A percentile compares a stretch with the other conserved stretches of the same genome.
phyloP scores from a whole-genome alignment of 1,140 invertebrate genomes.

The Theocolax elegans region DNA sequence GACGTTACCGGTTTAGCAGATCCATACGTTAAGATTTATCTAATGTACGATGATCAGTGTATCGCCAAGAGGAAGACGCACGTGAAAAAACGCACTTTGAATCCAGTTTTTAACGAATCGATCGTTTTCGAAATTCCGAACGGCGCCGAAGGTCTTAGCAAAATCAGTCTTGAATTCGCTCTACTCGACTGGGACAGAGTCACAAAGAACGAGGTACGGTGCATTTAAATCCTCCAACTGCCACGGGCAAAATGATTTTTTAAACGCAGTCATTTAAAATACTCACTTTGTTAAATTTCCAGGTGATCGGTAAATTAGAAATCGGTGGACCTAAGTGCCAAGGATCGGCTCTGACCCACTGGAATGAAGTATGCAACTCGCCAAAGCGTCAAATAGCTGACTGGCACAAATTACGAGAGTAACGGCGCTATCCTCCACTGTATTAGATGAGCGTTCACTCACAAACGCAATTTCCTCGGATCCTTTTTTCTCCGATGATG shows the following conservation, averaged over 20 bases:
- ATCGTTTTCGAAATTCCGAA: conserved; percentile 88
- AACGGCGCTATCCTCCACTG: conserved; percentile 48
- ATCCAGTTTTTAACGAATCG: conserved; percentile 98
- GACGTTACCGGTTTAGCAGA: conserved; percentile 95
- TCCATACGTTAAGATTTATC: conserved; percentile 96
- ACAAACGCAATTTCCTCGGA: conserved; percentile 1
- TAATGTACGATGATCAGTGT: conserved; percentile 95
- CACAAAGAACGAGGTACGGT: conserved; percentile 92
- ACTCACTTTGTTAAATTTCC: conserved; percentile 30
- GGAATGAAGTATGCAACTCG: conserved; percentile 95
- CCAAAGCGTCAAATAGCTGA: conserved; percentile 97
- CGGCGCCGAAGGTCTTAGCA: conserved; percentile 84
- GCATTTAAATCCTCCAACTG: conserved; percentile 24
- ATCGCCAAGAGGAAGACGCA: conserved; percentile 99
- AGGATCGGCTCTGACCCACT: conserved; percentile 89
- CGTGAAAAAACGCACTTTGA: conserved; percentile 96
- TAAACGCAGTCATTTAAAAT: no score
- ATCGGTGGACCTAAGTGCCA: conserved; percentile 83
- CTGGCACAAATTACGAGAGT: conserved; percentile 97
- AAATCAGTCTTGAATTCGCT: conserved; percentile 91
- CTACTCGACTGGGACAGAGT: conserved; percentile 97
- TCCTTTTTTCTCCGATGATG: not conserved
- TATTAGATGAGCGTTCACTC: conserved; percentile 19
- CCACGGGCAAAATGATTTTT: no score
- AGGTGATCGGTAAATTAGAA: conserved; percentile 95